Conservation (phyloP, 1,140 invertebrate genomes). For the Nymphalis io region DNA sequence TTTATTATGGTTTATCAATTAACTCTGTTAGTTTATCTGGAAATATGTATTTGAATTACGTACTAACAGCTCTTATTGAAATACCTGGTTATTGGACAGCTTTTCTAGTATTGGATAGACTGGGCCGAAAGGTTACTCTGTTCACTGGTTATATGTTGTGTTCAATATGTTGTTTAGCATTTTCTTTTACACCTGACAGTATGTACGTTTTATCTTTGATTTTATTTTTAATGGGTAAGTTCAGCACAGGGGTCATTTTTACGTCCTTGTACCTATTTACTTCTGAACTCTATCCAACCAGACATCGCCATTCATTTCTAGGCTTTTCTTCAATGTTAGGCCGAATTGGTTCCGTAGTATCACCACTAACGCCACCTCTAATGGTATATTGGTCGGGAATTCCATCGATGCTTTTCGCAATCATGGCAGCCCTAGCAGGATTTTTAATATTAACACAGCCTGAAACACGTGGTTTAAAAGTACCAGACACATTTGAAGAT, state of each 20-base stretch:
- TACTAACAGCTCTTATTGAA: constrained; percentile 84
- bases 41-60: constrained; percentile 86
- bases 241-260: constrained; percentile 77
- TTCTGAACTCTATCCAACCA: constrained; percentile 87
- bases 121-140: constrained; percentile 81
- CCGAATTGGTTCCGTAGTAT: constrained; percentile 87
- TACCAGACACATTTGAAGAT: constrained; percentile 87
- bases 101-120: constrained; percentile 82
- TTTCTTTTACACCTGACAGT: constrained; percentile 60
- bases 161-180: constrained; percentile 60
- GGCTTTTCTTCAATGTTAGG: constrained; percentile 88
- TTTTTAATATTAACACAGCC: constrained; percentile 84
- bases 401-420: constrained; percentile 85
- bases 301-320: constrained; percentile 84
- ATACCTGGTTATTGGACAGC: constrained; percentile 87
- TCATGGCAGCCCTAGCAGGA: constrained; percentile 82
- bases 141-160: constrained; percentile 64
- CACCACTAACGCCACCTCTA: constrained; percentile 84
- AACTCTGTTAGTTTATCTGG: constrained; percentile 89
- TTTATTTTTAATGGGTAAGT: constrained; percentile 67
- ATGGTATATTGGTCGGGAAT: constrained; percentile 74
- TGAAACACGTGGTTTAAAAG: constrained; percentile 84
- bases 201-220: constrained; percentile 55
- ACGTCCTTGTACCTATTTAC: constrained; percentile 86
- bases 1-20: constrained; percentile 91